Base-by-base conservation (phyloP, 2,888 invertebrate species). In the Drosophila ezoana region DNA sequence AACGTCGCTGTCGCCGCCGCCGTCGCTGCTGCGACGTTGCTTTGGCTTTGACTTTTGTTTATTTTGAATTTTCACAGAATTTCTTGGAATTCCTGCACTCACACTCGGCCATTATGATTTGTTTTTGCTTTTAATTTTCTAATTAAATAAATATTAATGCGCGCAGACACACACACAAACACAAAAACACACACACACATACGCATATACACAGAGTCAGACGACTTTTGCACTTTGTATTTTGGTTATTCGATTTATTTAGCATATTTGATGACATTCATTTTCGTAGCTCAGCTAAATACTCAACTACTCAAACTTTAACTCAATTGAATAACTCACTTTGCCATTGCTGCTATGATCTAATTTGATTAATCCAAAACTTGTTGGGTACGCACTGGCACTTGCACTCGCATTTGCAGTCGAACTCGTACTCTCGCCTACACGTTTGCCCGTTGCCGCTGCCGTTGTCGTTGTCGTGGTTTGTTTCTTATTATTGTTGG, bases 351-450 rank as follows among this genome's bases (percentile, higher is more conserved):
- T 38, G 23, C 63, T 83, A 67, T 84, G 84, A 81, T 81, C 81
- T 84, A 81, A 81, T 81, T 81, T 79, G 85, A 81, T 82, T 82
- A 81, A 85, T 82, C 70, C 68, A 82, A 85, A 82, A 82, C 84
- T 81, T 78, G 84, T 76, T 83, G 83, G 67, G 70, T 74, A 71
- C 53, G 57, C 72, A 76, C 76, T 76, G 69, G 60, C 66, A 76
- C 74, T 38, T 13, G 38, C 38, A 38, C 38, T 38, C 63, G 57
- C 64, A 57, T 57, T 53, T 66, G 45, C 48, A 61, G 16, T 49
- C 35, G 44, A 41, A 35, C 40, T 51, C 53, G 49, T 47, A 57
- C 49, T 68, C 59, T 74, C 74, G 74, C 66, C 58, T 60, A 75
- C 75, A 74, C 54, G 33, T 52, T 40, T 6, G 49, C 23, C 14